phyloP scores from a whole-genome alignment of 2,888 invertebrate species.

The Acanthosoma haemorrhoidale region DNA sequence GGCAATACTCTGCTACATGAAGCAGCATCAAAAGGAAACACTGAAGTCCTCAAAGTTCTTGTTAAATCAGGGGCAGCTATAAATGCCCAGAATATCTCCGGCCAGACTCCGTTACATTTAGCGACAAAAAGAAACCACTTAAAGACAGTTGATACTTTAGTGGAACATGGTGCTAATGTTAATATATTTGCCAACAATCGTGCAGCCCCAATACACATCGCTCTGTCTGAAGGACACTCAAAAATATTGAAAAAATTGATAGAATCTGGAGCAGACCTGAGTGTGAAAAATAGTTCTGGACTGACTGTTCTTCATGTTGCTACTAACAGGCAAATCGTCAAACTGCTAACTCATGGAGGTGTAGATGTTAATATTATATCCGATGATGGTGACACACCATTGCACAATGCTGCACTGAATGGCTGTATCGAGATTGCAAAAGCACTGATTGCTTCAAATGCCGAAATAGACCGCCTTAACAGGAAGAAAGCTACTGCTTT shows the following conservation, averaged over 20 bases:
- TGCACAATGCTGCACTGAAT: neutral
- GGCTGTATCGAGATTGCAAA: neutral
- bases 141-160: neutral
- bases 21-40: conserved; percentile 2
- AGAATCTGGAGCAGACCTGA: neutral
- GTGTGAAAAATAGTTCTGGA: neutral
- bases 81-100: neutral
- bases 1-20: neutral
- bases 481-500: neutral
- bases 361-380: neutral
- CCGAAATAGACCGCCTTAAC: neutral
- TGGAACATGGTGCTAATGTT: neutral
- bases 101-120: neutral
- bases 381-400: neutral
- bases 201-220: neutral
- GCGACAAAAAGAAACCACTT: neutral
- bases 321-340: neutral
- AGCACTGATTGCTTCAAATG: neutral
- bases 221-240: neutral
- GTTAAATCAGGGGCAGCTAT: neutral
- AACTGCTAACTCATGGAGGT: neutral
- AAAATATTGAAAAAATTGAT: neutral
- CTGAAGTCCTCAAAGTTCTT: neutral
- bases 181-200: neutral
- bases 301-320: conserved; percentile 1